Evolutionary conservation across 2,888 invertebrate species (phyloP).

Genomic region (Adineta ricciae): DNA sequence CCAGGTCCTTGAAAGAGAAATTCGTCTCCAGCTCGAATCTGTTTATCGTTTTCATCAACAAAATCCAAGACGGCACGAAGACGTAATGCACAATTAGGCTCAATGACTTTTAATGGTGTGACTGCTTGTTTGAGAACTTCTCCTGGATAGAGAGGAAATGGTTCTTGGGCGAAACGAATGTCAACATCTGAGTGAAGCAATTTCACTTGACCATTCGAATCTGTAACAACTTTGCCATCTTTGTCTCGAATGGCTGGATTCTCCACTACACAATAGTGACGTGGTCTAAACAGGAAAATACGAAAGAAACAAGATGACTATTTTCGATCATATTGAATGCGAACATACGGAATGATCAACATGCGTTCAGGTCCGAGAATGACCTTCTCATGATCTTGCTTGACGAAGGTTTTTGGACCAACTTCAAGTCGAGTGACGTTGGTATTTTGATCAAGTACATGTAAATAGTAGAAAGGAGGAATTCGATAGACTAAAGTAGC

Average conservation of each 20-base stretch:
- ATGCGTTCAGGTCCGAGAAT: conserved; percentile 27
- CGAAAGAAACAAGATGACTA: too few relatives aligned
- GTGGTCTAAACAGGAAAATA: conserved; percentile 38
- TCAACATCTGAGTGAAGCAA: conserved; percentile 52
- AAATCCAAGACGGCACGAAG: conserved; percentile 50
- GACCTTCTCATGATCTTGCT: conserved; percentile 54
- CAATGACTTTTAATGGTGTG: conserved; percentile 46
- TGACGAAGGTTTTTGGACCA: conserved; percentile 53
- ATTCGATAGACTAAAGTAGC: conserved; percentile 40
- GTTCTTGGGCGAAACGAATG: conserved; percentile 49
- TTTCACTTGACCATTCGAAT: conserved; percentile 48
- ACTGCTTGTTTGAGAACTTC: conserved; percentile 38
- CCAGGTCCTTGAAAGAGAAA: conserved; percentile 52
- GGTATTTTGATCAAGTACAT: conserved; percentile 53
- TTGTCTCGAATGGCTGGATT: conserved; percentile 50
- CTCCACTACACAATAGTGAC: conserved; percentile 52
- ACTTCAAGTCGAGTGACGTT: conserved; percentile 52
- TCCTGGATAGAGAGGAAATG: conserved; percentile 46
- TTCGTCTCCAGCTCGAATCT: conserved; percentile 52
- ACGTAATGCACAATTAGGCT: conserved; percentile 50
- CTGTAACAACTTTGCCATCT: conserved; percentile 40
- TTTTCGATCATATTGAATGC: too few relatives aligned
- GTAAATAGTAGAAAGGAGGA: conserved; percentile 52
- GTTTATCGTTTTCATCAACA: conserved; percentile 43
- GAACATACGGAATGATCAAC: conserved; percentile 25